phyloP scores from a whole-genome alignment of 2,113 vertebrate species.

The Genyomyrus donnyi region DNA sequence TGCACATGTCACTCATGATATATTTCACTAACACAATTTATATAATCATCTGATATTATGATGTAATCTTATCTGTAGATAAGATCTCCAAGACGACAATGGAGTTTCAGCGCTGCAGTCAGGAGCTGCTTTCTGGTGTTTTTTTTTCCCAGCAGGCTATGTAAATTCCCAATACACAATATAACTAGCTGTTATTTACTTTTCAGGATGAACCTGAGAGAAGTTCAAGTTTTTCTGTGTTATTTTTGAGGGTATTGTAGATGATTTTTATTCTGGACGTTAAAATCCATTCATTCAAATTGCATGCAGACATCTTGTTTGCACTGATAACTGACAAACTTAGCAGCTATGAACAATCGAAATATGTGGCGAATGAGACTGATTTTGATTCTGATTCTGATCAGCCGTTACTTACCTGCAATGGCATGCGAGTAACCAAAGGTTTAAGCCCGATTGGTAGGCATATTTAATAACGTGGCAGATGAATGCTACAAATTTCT shows the following conservation, averaged over 20 bases:
- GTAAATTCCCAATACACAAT: neutral
- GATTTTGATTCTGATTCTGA: neutral
- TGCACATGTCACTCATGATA: neutral
- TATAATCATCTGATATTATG: neutral
- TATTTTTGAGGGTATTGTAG: neutral
- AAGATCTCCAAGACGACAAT: neutral
- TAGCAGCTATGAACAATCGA: neutral
- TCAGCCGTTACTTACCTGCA: neutral
- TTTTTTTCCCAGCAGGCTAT: neutral
- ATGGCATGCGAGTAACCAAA: neutral
- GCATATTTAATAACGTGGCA: neutral
- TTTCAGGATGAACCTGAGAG: neutral
- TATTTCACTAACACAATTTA: neutral
- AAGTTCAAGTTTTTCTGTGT: neutral
- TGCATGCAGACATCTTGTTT: neutral
- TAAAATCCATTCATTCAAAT: neutral
- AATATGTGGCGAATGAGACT: neutral
- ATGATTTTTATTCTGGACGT: neutral
- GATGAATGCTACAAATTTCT: neutral
- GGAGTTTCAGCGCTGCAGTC: neutral
- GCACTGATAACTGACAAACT: neutral
- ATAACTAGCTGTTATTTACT: neutral
- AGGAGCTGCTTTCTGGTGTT: neutral
- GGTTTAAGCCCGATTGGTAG: neutral
- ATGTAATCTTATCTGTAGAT: neutral